Conservation (phyloP, 2,888 invertebrate species). For the Lasioglossum figueresi region DNA sequence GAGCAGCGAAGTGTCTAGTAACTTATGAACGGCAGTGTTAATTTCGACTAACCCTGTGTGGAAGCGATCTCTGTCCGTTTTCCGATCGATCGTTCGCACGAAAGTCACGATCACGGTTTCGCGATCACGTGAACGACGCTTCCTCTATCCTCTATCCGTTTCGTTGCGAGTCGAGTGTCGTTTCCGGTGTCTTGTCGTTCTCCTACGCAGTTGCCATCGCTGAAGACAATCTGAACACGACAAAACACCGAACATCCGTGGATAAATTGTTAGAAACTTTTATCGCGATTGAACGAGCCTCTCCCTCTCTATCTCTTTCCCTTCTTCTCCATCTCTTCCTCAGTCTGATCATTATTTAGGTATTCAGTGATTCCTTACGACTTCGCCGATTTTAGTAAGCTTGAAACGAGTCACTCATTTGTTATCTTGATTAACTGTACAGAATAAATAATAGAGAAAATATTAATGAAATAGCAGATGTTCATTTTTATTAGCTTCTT, state of each 20-base stretch:
- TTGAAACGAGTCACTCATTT: no score
- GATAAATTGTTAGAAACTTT: not conserved
- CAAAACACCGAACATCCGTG: not conserved
- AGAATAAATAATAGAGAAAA: no score
- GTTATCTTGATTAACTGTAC: no score
- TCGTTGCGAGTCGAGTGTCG: not conserved
- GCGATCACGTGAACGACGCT: slow-evolving; percentile 1
- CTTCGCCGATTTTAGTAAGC: not conserved
- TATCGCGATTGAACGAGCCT: slow-evolving; percentile 1
- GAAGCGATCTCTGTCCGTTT: not conserved
- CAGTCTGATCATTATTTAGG: not conserved
- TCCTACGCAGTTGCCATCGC: slow-evolving; percentile 1
- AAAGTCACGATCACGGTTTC: not conserved
- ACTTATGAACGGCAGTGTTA: slow-evolving; percentile 17
- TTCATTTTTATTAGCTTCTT: no score
- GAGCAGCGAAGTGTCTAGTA: slow-evolving; percentile 5
- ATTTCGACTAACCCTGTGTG: slow-evolving; percentile 13
- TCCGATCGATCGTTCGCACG: not conserved
- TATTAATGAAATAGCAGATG: no score
- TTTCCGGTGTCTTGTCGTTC: slow-evolving; percentile 1
- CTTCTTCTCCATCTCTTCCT: not conserved
- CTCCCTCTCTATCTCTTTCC: not conserved
- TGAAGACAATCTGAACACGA: not conserved
- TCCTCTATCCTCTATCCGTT: not conserved
- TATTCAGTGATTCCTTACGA: not conserved